A percentile compares a stretch with the other conserved stretches of the same genome.
Conservation (phyloP, 2,797 vertebrate species). For the Lagorchestes hirsutus region DNA sequence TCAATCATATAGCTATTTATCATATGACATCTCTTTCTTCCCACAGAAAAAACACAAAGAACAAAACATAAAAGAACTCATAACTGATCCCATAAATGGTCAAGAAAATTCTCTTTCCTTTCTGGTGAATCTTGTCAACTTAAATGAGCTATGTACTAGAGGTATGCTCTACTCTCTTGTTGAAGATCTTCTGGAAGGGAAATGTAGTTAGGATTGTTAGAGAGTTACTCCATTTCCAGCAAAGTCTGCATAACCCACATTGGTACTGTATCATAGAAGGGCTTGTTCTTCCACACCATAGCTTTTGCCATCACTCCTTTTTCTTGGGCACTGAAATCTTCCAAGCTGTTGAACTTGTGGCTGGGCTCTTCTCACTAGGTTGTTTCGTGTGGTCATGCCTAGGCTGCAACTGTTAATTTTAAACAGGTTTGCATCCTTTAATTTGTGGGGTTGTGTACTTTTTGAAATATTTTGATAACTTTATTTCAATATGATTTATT, state of each 20-base stretch:
- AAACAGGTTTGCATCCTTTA: not conserved
- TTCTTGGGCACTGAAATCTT: not conserved
- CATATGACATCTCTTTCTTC: not conserved
- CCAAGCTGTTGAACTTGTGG: not conserved
- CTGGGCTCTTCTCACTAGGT: not conserved
- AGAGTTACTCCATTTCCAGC: not conserved
- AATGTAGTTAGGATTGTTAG: not conserved
- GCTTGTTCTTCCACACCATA: not conserved
- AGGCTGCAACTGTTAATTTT: not conserved
- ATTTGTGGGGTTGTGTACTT: not conserved
- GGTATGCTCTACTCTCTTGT: not conserved
- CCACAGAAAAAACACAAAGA: not conserved
- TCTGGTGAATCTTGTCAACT: not conserved
- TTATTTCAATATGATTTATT: not conserved
- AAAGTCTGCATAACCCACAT: not conserved
- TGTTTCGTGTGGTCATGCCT: not conserved
- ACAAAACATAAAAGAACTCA: not conserved
- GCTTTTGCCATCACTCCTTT: not conserved
- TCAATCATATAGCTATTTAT: too few relatives aligned
- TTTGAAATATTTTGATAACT: not conserved
- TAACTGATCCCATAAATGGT: not conserved
- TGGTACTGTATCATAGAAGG: not conserved
- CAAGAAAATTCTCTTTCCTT: not conserved
- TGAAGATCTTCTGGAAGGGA: not conserved
- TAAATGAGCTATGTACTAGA: not conserved